These are phyloP conservation scores for Nemapogon koenigi DNA, from an alignment of 2,888 invertebrate genomes.

Conservation along the genomic window DNA sequence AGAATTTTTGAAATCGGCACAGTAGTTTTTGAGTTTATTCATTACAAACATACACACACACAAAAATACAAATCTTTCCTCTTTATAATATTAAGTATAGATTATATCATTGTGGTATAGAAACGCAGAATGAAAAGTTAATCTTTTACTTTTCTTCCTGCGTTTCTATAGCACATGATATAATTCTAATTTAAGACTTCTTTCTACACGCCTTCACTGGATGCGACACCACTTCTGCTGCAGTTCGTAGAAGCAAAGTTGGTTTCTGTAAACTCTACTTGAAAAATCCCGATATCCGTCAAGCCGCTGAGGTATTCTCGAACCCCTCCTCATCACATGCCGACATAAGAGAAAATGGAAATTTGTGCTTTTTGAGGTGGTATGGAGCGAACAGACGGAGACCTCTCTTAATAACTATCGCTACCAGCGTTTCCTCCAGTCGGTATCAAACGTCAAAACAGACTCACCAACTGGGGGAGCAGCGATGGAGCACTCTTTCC, in stretches of 20 bases:
- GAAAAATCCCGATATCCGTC: background rate
- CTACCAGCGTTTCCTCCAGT: slow-evolving; percentile 4
- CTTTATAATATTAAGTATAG: too few species aligned
- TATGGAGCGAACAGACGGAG: slow-evolving; percentile 6
- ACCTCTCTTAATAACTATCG: slow-evolving; percentile 9
- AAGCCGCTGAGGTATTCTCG: slow-evolving; percentile 3
- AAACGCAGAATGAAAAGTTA: too few species aligned
- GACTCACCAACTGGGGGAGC: slow-evolving; percentile 3
- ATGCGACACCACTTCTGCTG: background rate
- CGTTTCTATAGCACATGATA: too few species aligned
- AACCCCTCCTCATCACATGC: slow-evolving; percentile 7
- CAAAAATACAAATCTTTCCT: too few species aligned
- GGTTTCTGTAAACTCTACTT: background rate
- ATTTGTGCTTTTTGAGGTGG: slow-evolving; percentile 5
- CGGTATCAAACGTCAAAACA: slow-evolving; percentile 3
- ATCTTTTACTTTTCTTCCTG: too few species aligned
- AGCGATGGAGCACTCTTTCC: slow-evolving; percentile 6
- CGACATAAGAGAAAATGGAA: slow-evolving; percentile 6
- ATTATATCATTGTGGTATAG: too few species aligned
- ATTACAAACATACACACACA: too few species aligned
- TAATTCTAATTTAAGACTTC: too few species aligned
- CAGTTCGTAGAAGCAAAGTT: background rate
- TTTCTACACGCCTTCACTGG: background rate
- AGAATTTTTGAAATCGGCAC: too few species aligned
- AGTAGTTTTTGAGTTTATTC: too few species aligned